These are phyloP conservation scores for Erynnis tages DNA, from an alignment of 2,888 invertebrate genomes.

Conservation along the genomic window DNA sequence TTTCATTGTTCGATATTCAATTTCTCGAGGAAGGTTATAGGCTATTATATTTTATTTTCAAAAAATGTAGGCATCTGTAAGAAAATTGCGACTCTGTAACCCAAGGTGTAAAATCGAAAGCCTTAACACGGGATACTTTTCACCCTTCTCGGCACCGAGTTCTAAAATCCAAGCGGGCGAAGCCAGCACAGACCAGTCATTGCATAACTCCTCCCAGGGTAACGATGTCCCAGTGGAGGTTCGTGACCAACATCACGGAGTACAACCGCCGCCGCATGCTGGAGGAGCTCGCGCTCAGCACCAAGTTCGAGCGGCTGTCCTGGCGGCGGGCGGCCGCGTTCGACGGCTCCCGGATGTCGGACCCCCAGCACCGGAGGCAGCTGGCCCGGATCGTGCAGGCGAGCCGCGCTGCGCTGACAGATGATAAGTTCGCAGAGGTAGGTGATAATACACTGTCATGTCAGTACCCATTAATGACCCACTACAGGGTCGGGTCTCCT, in stretches of 20 bases:
- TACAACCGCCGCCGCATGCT: conserved; percentile 85
- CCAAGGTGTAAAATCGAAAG: too few relatives aligned
- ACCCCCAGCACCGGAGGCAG: conserved; percentile 85
- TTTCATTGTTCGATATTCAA: too few relatives aligned
- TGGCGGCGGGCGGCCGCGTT: conserved; percentile 88
- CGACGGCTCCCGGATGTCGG: conserved; percentile 85
- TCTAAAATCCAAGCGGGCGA: too few relatives aligned
- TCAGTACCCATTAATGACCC: too few relatives aligned
- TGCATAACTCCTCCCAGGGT: conserved; percentile 62
- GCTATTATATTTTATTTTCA: too few relatives aligned
- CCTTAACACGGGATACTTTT: too few relatives aligned
- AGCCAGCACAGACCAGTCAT: too few relatives aligned
- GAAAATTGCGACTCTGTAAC: too few relatives aligned
- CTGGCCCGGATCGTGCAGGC: conserved; percentile 85
- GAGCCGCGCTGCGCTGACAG: conserved; percentile 87
- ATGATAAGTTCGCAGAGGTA: conserved; percentile 88
- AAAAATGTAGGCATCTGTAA: too few relatives aligned
- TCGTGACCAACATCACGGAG: conserved; percentile 89
- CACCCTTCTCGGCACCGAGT: too few relatives aligned
- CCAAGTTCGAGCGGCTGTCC: conserved; percentile 87
- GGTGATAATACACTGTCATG: background rate
- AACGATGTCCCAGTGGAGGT: conserved; percentile 87
- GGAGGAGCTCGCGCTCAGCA: conserved; percentile 85
- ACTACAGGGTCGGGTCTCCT: too few relatives aligned
- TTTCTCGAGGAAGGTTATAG: too few relatives aligned